Percentiles rank a stretch among this genome's conserved stretches.
phyloP scores from a whole-genome alignment of 2,797 vertebrate species.

The Leucoraja ocellata region DNA sequence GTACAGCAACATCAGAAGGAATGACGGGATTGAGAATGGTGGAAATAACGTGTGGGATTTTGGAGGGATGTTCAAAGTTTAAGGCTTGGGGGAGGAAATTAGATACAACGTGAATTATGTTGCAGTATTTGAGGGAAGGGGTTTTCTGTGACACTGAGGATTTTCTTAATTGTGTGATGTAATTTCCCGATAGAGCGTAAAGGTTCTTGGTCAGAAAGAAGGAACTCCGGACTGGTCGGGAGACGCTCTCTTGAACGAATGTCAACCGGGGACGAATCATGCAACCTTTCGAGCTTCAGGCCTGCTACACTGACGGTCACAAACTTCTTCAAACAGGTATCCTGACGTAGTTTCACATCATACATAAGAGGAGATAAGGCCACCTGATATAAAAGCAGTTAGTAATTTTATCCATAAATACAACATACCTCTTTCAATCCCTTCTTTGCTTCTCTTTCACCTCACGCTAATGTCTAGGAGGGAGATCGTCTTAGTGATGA shows the following conservation, averaged over 20 bases:
- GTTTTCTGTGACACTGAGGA: background rate
- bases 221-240: constrained; percentile 94
- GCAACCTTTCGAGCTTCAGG: constrained; percentile 87
- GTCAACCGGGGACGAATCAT: constrained; percentile 87
- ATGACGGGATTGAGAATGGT: background rate
- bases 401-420: background rate
- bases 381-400: background rate
- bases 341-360: background rate
- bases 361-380: too few relatives aligned
- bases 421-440: background rate
- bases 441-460: background rate
- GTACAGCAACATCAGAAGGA: background rate
- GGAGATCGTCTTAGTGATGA: constrained; percentile 94
- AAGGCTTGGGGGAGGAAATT: background rate
- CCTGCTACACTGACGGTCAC: constrained; percentile 97
- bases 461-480: constrained; percentile 60
- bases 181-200: constrained; percentile 72
- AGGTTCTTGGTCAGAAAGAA: constrained; percentile 92
- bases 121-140: background rate
- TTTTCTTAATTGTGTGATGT: background rate
- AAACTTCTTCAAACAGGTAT: constrained; percentile 98
- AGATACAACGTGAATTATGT: background rate
- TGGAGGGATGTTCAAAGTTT: background rate
- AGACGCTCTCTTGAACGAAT: constrained; percentile 89
- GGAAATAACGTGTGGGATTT: background rate